phyloP scores from a whole-genome alignment of 1,140 invertebrate species.

The Plodia interpunctella region DNA sequence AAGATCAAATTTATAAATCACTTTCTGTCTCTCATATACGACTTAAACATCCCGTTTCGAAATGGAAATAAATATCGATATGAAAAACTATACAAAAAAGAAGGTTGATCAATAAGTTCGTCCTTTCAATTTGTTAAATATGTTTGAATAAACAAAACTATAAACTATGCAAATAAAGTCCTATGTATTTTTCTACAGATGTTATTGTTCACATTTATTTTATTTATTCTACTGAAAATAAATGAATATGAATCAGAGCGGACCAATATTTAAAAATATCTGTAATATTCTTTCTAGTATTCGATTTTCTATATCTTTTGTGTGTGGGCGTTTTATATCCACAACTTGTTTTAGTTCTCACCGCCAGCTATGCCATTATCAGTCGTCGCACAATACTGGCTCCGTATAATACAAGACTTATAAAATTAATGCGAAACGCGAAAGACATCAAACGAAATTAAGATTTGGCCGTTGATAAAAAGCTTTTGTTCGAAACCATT shows the following conservation, averaged over 20 bases:
- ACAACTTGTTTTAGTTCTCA: conserved; percentile 7
- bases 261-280: background rate
- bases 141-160: too few species aligned
- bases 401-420: background rate
- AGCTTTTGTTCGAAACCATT: conserved; percentile 3
- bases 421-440: conserved; percentile 8
- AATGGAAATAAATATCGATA: too few species aligned
- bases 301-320: conserved; percentile 1
- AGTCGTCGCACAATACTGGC: background rate
- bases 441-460: conserved; percentile 7
- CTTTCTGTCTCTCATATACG: background rate
- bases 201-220: too few species aligned
- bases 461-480: conserved; percentile 10
- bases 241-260: too few species aligned
- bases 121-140: too few species aligned
- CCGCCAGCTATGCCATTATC: background rate
- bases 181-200: too few species aligned
- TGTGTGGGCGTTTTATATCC: conserved; percentile 3
- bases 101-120: too few species aligned
- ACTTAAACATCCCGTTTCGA: background rate
- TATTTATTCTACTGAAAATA: too few species aligned
- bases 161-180: too few species aligned
- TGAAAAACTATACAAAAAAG: too few species aligned
- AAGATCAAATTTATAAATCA: background rate
- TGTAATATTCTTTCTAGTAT: background rate